A percentile compares a stretch with the other conserved stretches of the same genome.
These are phyloP conservation scores for Saturnia pavonia DNA, from an alignment of 2,888 invertebrate species.

Conservation along the genomic window DNA sequence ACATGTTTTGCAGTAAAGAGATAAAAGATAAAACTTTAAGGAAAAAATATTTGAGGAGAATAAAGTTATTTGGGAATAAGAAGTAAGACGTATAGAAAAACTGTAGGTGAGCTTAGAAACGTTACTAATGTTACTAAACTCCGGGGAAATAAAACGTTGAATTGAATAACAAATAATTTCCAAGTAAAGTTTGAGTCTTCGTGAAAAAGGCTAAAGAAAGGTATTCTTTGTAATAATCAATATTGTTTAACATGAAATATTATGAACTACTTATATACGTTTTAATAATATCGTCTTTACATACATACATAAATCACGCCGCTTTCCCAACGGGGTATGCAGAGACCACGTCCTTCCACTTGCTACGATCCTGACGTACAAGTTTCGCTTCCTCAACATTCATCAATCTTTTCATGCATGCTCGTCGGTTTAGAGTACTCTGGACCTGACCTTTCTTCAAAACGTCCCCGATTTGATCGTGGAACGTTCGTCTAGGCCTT, in stretches of 20 bases:
- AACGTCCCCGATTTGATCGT: no score
- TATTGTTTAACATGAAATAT: neutral
- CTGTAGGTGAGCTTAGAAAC: neutral
- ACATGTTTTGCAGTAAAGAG: neutral
- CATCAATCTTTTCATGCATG: no score
- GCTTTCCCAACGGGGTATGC: no score
- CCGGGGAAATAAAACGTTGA: neutral
- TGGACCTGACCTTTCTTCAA: no score
- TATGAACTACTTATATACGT: neutral
- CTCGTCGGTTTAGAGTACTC: no score
- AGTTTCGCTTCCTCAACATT: no score
- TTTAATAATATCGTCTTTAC: no score
- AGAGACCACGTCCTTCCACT: no score
- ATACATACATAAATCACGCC: no score
- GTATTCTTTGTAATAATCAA: neutral
- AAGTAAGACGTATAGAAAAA: neutral
- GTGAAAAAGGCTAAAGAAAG: neutral
- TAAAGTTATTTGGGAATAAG: neutral
- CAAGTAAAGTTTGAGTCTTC: neutral
- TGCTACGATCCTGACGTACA: no score
- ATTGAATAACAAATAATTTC: neutral
- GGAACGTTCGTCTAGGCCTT: no score
- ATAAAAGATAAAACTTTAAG: neutral
- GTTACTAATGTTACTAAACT: slow-evolving; percentile 3
- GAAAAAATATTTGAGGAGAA: neutral